Conservation (phyloP, 2,888 invertebrate species). For the Drosophila merina region DNA sequence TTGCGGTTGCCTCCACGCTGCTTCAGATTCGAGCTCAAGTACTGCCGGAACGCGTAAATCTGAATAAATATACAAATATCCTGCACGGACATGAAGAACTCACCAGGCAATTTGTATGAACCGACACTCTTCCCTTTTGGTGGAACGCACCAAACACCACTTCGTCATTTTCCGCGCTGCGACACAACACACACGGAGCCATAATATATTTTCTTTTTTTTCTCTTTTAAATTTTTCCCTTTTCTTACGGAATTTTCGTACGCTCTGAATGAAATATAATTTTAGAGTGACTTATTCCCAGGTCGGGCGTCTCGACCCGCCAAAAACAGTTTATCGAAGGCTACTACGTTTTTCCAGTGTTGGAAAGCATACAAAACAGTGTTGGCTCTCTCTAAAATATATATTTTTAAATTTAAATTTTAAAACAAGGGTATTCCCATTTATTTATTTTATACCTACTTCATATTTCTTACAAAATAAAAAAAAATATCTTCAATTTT, state of each 20-base stretch:
- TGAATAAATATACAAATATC: neutral
- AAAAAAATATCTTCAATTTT: no score
- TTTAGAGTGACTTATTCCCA: neutral
- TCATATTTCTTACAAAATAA: no score
- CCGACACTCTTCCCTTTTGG: slow-evolving; percentile 84
- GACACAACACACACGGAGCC: slow-evolving; percentile 14
- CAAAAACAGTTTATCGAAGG: neutral
- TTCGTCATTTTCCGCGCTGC: neutral
- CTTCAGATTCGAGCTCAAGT: slow-evolving; percentile 88
- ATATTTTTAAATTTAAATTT: no score
- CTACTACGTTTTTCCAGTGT: neutral
- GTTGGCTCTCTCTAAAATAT: neutral
- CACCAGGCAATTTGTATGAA: slow-evolving; percentile 92
- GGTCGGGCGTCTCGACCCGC: neutral
- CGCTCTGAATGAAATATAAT: neutral
- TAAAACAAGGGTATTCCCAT: no score
- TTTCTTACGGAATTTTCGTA: neutral
- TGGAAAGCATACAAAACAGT: neutral
- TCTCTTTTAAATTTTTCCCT: neutral
- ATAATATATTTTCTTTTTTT: neutral
- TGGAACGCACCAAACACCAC: neutral
- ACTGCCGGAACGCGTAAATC: slow-evolving; percentile 84
- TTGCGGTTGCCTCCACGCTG: slow-evolving; percentile 89
- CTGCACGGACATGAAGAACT: slow-evolving; percentile 61
- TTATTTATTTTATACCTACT: no score